A percentile compares a stretch with the other conserved stretches of the same genome.
These are phyloP conservation scores for Lonchura striata DNA, from an alignment of 2,113 vertebrate genomes.

Conservation along the genomic window DNA sequence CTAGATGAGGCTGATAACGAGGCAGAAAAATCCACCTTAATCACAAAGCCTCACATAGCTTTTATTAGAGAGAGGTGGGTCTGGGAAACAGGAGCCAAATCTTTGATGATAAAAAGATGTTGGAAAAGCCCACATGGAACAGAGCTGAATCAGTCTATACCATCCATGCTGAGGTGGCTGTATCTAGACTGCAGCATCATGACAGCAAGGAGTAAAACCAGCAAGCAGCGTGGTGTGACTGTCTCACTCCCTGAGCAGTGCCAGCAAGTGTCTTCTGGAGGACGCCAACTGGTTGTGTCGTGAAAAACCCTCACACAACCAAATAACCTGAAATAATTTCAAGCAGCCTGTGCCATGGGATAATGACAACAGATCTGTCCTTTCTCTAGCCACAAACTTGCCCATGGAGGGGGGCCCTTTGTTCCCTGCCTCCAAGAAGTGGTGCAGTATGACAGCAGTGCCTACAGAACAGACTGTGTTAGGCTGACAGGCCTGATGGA, in stretches of 20 bases:
- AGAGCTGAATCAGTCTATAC: neutral
- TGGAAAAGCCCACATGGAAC: neutral
- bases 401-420: neutral
- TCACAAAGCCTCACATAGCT: neutral
- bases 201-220: neutral
- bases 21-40: neutral
- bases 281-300: neutral
- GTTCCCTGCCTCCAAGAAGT: neutral
- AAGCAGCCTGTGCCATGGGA: neutral
- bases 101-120: neutral
- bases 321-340: neutral
- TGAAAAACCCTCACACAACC: neutral
- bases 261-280: neutral
- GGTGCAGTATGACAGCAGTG: neutral
- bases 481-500: neutral
- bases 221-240: neutral
- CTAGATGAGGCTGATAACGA: neutral
- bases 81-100: neutral
- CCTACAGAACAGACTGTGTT: accelerated
- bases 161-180: neutral
- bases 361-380: neutral
- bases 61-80: neutral
- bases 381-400: neutral
- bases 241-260: neutral
- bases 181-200: neutral